phyloP scores from a whole-genome alignment of 2,888 invertebrate species.

The Drosophila affinis region DNA sequence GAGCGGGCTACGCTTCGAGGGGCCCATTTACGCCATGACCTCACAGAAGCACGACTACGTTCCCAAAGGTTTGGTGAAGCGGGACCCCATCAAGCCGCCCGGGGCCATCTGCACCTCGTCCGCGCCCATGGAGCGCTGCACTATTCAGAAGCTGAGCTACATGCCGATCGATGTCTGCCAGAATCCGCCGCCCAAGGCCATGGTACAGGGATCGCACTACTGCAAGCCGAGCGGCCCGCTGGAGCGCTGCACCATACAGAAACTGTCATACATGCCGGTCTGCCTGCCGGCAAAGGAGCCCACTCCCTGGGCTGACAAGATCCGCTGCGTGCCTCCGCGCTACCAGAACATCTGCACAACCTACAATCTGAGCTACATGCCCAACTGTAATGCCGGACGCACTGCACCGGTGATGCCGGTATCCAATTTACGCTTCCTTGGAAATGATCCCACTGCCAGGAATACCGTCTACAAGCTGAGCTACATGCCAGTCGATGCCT shows the following conservation, averaged over 20 bases:
- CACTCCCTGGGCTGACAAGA: conserved; percentile 81
- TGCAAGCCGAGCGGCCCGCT: conserved; percentile 73
- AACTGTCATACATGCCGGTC: conserved; percentile 85
- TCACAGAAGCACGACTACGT: conserved; percentile 90
- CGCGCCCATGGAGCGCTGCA: conserved; percentile 81
- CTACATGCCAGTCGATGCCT: conserved; percentile 77
- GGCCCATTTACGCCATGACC: conserved; percentile 89
- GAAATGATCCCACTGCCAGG: conserved; percentile 72
- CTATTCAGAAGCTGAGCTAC: conserved; percentile 81
- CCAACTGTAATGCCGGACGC: conserved; percentile 77
- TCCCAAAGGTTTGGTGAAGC: conserved; percentile 85
- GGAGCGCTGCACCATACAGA: conserved; percentile 84
- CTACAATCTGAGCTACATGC: conserved; percentile 82
- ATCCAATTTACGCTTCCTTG: conserved; percentile 72
- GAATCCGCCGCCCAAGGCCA: conserved; percentile 80
- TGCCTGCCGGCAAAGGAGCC: conserved; percentile 82
- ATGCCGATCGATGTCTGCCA: conserved; percentile 81
- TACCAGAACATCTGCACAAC: conserved; percentile 81
- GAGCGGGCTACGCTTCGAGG: conserved; percentile 81
- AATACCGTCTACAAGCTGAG: conserved; percentile 82
- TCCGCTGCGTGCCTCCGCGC: conserved; percentile 77
- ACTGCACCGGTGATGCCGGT: conserved; percentile 68
- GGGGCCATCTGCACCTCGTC: conserved; percentile 70
- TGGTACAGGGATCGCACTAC: conserved; percentile 67
- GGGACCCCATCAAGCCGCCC: conserved; percentile 64